These are phyloP conservation scores for Euzetes globulus DNA, from an alignment of 2,888 invertebrate genomes.

Conservation along the genomic window DNA sequence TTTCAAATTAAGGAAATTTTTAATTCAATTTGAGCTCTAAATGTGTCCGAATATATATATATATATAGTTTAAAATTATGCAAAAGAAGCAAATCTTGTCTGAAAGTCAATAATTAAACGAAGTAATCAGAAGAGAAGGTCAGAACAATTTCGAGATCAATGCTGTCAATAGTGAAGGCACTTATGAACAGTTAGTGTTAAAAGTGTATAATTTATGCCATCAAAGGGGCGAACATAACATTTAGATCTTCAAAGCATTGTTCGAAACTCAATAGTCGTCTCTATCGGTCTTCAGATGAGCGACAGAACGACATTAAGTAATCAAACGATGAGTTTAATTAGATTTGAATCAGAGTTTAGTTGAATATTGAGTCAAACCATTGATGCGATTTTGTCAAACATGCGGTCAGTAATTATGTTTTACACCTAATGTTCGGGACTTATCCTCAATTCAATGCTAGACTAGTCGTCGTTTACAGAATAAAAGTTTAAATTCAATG, in stretches of 20 bases:
- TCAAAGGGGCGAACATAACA: conserved; percentile 9
- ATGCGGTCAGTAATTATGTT: neutral
- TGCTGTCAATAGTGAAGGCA: neutral
- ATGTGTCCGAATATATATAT: neutral
- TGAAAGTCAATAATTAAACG: neutral
- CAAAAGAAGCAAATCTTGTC: neutral
- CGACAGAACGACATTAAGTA: neutral
- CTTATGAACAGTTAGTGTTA: neutral
- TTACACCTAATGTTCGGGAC: neutral
- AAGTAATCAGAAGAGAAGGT: neutral
- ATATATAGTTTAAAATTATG: neutral
- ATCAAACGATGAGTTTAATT: neutral
- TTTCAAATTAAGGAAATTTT: conserved; percentile 1
- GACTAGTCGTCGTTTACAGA: conserved; percentile 3
- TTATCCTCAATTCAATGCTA: neutral
- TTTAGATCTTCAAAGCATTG: neutral
- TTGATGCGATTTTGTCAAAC: neutral
- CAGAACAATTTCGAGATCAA: conserved; percentile 10
- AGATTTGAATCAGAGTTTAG: neutral
- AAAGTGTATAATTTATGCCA: neutral
- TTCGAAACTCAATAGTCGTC: neutral
- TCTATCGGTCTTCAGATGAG: neutral
- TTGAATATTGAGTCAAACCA: neutral
- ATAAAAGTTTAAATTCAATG: neutral
- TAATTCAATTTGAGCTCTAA: neutral